These are phyloP conservation scores for Saccostrea echinata DNA, from an alignment of 1,140 invertebrate species.

Conservation along the genomic window DNA sequence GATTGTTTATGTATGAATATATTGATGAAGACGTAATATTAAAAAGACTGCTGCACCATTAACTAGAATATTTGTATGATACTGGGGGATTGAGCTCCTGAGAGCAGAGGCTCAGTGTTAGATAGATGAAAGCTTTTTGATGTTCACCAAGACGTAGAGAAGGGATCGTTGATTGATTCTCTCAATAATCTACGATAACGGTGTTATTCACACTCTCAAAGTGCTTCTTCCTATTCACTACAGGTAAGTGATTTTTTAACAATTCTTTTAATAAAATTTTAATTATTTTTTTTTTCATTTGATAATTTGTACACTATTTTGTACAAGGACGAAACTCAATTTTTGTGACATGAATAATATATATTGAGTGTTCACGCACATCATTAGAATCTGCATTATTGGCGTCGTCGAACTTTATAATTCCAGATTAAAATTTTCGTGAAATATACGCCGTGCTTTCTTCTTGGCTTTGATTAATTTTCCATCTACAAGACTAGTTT, in stretches of 20 bases:
- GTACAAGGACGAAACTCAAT: too few relatives aligned
- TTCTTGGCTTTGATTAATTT: too few relatives aligned
- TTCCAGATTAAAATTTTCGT: too few relatives aligned
- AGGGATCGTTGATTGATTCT: not conserved
- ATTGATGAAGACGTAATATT: not conserved
- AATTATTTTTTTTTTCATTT: too few relatives aligned
- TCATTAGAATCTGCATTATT: too few relatives aligned
- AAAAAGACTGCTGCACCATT: not conserved
- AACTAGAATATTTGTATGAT: conserved; percentile 7
- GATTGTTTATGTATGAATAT: not conserved
- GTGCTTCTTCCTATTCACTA: not conserved
- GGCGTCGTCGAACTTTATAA: too few relatives aligned
- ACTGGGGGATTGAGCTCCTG: not conserved
- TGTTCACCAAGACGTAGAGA: not conserved
- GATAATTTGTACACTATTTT: too few relatives aligned
- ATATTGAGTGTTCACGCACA: too few relatives aligned
- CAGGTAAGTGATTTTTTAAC: not conserved
- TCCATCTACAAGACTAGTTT: too few relatives aligned
- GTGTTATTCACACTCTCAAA: conserved; percentile 5
- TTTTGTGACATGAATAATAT: too few relatives aligned
- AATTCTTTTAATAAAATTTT: not conserved
- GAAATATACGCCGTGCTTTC: too few relatives aligned
- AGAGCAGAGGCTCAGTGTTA: not conserved
- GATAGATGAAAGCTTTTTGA: conserved; percentile 37
- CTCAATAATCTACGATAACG: not conserved